Conservation (phyloP, 1,140 invertebrate species). For the Tetragnatha versicolor region DNA sequence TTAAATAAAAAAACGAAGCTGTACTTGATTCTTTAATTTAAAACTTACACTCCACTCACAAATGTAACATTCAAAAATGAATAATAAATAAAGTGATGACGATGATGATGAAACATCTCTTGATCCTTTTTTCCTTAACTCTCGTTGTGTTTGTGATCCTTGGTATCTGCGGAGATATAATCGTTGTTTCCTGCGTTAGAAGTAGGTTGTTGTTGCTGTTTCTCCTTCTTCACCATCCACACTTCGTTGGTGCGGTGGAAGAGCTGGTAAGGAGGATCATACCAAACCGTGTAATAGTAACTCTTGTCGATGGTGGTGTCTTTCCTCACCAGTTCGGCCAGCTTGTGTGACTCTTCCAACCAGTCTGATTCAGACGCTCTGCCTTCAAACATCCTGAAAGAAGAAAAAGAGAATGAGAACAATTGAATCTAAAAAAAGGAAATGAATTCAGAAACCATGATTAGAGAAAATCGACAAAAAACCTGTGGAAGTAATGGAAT, state of each 20-base stretch:
- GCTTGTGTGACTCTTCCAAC: constrained; percentile 48
- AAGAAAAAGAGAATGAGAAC: background rate
- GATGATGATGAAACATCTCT: no score
- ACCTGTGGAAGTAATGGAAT: no score
- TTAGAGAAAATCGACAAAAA: background rate
- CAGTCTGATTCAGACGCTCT: constrained; percentile 50
- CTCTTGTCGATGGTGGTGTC: constrained; percentile 46
- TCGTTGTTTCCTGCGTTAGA: background rate
- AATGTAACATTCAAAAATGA: no score
- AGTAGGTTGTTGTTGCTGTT: background rate
- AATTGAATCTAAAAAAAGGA: background rate
- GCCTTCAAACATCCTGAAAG: constrained; percentile 45
- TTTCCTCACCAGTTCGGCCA: constrained; percentile 36
- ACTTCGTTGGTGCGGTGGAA: constrained; percentile 54
- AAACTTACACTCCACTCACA: no score
- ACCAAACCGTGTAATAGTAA: constrained; percentile 52
- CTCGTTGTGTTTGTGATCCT: background rate
- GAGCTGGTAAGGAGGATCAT: constrained; percentile 52
- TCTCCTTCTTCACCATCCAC: constrained; percentile 48
- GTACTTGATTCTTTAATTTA: no score
- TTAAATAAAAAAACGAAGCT: no score
- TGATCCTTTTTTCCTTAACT: no score
- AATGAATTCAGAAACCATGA: background rate
- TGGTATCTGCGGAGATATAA: background rate
- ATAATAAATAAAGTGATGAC: no score